A percentile compares a stretch with the other conserved stretches of the same genome.
Conservation (phyloP, 92 coral and sea anemone species). For the Zoanthus sansibaricus region DNA sequence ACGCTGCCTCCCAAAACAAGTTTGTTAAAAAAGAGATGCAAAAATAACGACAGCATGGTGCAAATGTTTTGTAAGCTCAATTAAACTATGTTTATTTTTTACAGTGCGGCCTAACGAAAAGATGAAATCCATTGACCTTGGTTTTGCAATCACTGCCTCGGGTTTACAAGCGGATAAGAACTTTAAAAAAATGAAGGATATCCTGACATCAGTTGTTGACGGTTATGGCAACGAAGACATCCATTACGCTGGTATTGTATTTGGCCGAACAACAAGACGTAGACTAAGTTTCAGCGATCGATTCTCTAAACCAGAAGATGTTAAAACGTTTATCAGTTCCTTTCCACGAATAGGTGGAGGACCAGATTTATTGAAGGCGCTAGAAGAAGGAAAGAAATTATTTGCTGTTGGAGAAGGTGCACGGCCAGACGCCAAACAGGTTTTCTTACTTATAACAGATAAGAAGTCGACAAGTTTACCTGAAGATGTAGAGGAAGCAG, state of each 20-base stretch:
- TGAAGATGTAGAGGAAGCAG: conserved; percentile 50
- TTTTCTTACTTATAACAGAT: conserved; percentile 73
- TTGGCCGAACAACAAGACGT: conserved; percentile 59
- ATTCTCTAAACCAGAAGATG: conserved; percentile 27
- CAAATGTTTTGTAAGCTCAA: too few relatives aligned
- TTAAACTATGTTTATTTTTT: not conserved
- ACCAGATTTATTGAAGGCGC: conserved; percentile 76
- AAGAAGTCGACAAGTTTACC: conserved; percentile 59
- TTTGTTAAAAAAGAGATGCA: too few relatives aligned
- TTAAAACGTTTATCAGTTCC: conserved; percentile 46
- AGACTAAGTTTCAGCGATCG: conserved; percentile 57
- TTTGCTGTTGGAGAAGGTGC: conserved; percentile 68
- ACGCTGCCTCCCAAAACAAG: too few relatives aligned
- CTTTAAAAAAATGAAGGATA: conserved; percentile 79
- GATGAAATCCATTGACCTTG: conserved; percentile 76
- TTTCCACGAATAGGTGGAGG: conserved; percentile 64
- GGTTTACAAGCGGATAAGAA: conserved; percentile 53
- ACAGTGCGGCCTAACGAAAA: conserved; percentile 25
- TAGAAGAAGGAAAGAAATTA: conserved; percentile 72
- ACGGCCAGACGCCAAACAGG: conserved; percentile 58
- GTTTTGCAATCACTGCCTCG: conserved; percentile 86
- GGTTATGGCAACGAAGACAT: conserved; percentile 76
- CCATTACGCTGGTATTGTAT: conserved; percentile 73
- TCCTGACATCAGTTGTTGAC: conserved; percentile 72
- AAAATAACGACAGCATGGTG: too few relatives aligned